phyloP scores from a whole-genome alignment of 2,113 vertebrate genomes.

The Strix uralensis region DNA sequence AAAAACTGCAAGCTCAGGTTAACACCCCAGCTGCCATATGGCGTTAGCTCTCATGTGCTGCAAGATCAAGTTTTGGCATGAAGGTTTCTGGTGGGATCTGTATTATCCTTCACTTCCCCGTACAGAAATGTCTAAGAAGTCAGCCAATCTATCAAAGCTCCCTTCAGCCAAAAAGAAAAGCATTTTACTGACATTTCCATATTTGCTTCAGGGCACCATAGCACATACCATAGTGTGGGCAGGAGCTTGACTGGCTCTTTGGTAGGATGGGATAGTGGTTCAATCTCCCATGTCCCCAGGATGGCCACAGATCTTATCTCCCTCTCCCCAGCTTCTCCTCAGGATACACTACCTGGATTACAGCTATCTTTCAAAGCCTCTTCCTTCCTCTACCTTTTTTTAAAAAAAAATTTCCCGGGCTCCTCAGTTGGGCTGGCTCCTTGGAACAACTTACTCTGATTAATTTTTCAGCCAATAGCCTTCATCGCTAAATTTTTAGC shows the following conservation, averaged over 20 bases:
- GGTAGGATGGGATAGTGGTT: background rate
- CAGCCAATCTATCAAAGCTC: background rate
- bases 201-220: background rate
- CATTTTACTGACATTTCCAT: background rate
- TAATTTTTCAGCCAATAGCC: background rate
- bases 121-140: background rate
- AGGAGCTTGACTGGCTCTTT: background rate
- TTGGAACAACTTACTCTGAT: background rate
- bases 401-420: background rate
- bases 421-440: background rate
- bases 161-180: background rate
- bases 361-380: background rate
- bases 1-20: background rate
- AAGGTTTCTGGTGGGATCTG: background rate
- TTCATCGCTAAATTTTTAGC: background rate
- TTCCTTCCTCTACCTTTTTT: background rate
- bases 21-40: background rate
- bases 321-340: background rate
- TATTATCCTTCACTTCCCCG: background rate
- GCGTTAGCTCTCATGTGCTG: background rate
- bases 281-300: rapidly evolving
- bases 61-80: background rate
- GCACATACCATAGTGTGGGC: background rate
- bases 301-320: background rate
- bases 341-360: background rate